These are phyloP conservation scores for Medauroidea extradentata DNA, from an alignment of 1,140 invertebrate species.

Conservation along the genomic window DNA sequence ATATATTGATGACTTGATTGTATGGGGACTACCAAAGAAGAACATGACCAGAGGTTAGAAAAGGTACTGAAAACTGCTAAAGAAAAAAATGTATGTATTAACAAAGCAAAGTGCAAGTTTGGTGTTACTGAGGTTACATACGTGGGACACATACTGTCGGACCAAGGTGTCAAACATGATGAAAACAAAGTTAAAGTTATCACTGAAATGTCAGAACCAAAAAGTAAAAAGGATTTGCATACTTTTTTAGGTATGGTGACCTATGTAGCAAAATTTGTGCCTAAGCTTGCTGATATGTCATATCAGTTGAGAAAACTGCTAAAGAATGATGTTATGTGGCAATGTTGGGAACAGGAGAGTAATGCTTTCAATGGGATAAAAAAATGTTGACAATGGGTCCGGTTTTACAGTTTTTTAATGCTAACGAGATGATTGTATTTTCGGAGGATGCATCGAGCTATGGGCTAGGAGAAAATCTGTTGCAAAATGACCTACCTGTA, in stretches of 20 bases:
- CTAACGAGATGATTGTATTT: constrained; percentile 20
- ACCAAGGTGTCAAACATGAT: constrained; percentile 25
- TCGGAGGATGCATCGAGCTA: constrained; percentile 33
- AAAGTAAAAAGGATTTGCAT: constrained; percentile 17
- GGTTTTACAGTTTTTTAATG: constrained; percentile 28
- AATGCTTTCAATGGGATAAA: constrained; percentile 26
- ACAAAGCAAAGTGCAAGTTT: constrained; percentile 32
- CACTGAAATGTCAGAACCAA: constrained; percentile 27
- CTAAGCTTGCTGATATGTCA: constrained; percentile 29
- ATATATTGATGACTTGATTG: constrained; percentile 29
- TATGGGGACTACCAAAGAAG: constrained; percentile 22
- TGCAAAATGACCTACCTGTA: constrained; percentile 30
- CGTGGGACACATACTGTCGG: constrained; percentile 28
- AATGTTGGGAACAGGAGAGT: constrained; percentile 25
- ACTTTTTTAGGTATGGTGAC: constrained; percentile 33
- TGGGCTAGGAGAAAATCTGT: constrained; percentile 31
- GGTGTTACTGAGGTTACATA: constrained; percentile 28
- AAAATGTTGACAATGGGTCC: too few species aligned
- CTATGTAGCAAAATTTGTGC: constrained; percentile 34
- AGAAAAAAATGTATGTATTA: constrained; percentile 28
- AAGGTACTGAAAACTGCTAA: constrained; percentile 30
- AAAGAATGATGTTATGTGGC: constrained; percentile 23
- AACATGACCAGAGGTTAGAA: constrained; percentile 30
- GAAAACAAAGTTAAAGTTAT: constrained; percentile 38
- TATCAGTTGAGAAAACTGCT: constrained; percentile 25